These are phyloP conservation scores for Leptobrachium ailaonicum DNA, from an alignment of 2,113 vertebrate genomes.

Conservation along the genomic window DNA sequence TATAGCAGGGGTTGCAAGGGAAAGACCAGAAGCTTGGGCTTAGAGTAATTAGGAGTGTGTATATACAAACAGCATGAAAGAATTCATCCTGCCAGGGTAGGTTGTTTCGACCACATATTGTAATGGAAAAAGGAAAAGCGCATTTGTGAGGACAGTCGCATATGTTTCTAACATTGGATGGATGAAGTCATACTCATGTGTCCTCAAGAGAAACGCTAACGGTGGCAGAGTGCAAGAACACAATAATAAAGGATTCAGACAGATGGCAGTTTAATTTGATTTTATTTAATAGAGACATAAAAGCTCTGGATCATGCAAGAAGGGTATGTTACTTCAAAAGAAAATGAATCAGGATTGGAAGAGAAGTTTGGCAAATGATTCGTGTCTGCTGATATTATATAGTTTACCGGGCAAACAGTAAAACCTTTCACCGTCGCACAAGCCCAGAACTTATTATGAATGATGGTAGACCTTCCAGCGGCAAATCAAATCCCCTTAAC, in stretches of 20 bases:
- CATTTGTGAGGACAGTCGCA: too few relatives aligned
- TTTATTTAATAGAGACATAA: slow-evolving; percentile 28
- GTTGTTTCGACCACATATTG: slow-evolving; percentile 1
- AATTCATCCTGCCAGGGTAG: slow-evolving; percentile 16
- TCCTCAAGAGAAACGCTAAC: slow-evolving; percentile 23
- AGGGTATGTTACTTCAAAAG: slow-evolving; percentile 31
- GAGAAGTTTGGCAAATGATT: not conserved
- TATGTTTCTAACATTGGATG: not conserved
- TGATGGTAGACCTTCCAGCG: not conserved
- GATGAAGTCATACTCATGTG: slow-evolving; percentile 1
- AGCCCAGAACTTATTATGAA: not conserved
- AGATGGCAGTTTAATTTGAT: slow-evolving; percentile 20
- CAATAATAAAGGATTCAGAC: slow-evolving; percentile 23
- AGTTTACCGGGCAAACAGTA: slow-evolving; percentile 6
- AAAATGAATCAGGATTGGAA: not conserved
- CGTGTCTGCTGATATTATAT: slow-evolving; percentile 15
- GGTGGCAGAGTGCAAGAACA: slow-evolving; percentile 9
- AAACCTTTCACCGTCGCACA: slow-evolving; percentile 20
- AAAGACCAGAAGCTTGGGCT: too few relatives aligned
- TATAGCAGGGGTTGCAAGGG: too few relatives aligned
- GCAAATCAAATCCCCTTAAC: slow-evolving; percentile 2
- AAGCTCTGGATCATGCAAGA: slow-evolving; percentile 7
- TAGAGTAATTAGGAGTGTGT: too few relatives aligned
- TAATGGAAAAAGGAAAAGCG: too few relatives aligned
- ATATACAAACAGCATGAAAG: not conserved